These are phyloP conservation scores for Drosophila nigromelanica DNA, from an alignment of 1,140 invertebrate species.

Conservation along the genomic window DNA sequence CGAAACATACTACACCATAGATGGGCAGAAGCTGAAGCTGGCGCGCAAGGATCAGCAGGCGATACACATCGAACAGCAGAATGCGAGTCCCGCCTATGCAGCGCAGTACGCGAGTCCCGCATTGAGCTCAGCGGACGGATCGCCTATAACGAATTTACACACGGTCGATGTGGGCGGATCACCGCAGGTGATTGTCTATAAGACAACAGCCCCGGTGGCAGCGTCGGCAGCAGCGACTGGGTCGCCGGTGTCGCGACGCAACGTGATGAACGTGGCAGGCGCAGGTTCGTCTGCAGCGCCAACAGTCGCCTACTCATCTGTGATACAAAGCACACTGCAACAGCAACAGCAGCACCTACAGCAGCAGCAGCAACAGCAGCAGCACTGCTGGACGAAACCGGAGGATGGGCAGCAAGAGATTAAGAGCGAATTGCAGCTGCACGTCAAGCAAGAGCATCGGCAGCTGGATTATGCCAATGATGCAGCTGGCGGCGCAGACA, in stretches of 20 bases:
- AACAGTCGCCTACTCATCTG: conserved; percentile 82
- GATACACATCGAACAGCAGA: conserved; percentile 67
- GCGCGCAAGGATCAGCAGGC: conserved; percentile 67
- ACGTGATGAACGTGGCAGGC: conserved; percentile 69
- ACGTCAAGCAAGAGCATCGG: conserved; percentile 79
- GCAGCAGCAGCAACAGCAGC: conserved; percentile 61
- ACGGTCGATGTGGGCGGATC: conserved; percentile 62
- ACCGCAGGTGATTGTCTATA: conserved; percentile 80
- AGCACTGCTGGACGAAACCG: conserved; percentile 75
- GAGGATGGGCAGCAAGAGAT: conserved; percentile 73
- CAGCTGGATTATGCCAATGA: conserved; percentile 69
- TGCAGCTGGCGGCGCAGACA: conserved; percentile 40
- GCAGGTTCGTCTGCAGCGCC: conserved; percentile 76
- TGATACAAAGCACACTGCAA: conserved; percentile 83
- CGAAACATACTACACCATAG: conserved; percentile 69
- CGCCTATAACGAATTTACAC: conserved; percentile 77
- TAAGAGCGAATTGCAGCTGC: conserved; percentile 77
- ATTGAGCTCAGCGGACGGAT: conserved; percentile 74
- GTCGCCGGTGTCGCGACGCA: conserved; percentile 67
- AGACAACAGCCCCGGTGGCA: conserved; percentile 52
- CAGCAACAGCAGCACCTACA: conserved; percentile 54
- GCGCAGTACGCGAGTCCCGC: conserved; percentile 75
- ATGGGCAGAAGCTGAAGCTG: conserved; percentile 69
- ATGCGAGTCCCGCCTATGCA: conserved; percentile 73
- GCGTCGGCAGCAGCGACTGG: conserved; percentile 21